These are phyloP conservation scores for Vicugna pacos DNA, from an alignment of 2,113 vertebrate genomes.

Conservation along the genomic window DNA sequence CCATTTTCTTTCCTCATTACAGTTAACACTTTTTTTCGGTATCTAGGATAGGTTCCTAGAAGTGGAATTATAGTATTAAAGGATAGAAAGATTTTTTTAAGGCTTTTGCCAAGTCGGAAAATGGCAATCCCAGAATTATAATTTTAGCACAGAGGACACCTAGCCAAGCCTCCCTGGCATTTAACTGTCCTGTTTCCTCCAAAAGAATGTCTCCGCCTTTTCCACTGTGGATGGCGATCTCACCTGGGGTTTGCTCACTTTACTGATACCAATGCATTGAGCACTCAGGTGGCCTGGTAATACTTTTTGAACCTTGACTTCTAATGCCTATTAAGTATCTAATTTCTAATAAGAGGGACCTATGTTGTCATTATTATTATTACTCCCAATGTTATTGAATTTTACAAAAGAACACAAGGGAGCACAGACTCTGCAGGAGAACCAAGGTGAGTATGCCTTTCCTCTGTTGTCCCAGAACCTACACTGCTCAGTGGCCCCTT, in stretches of 20 bases:
- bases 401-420: neutral
- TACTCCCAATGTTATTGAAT: neutral
- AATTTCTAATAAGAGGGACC: neutral
- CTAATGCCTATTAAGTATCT: neutral
- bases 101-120: neutral
- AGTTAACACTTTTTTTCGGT: neutral
- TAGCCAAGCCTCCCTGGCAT: neutral
- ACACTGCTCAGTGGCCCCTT: neutral
- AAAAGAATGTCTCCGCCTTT: neutral
- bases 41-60: neutral
- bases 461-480: neutral
- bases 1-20: neutral
- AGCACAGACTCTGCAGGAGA: neutral
- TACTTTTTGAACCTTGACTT: neutral
- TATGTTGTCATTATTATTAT: neutral
- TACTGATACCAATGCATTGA: neutral
- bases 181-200: neutral
- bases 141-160: neutral
- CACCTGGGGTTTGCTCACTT: neutral
- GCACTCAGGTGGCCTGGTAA: neutral
- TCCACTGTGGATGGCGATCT: neutral
- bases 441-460: neutral
- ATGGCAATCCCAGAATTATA: neutral
- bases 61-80: neutral
- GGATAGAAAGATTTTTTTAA: neutral